These are phyloP conservation scores for Lycophotia porphyrea DNA, from an alignment of 2,888 invertebrate species.

Conservation along the genomic window DNA sequence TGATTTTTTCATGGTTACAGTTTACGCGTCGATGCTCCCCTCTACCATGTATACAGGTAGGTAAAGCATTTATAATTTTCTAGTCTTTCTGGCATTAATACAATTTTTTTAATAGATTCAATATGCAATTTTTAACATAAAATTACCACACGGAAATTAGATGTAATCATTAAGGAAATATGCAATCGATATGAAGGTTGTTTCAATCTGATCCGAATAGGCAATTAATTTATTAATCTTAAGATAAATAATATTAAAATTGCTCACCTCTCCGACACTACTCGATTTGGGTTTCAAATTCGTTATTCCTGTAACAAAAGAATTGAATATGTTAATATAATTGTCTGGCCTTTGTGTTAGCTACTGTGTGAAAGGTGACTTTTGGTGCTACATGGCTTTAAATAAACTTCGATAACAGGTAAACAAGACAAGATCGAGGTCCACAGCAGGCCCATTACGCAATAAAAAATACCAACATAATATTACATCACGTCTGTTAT, in stretches of 20 bases:
- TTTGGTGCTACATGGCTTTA: not conserved
- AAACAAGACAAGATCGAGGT: not conserved
- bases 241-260: constrained; percentile 16
- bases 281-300: constrained; percentile 59
- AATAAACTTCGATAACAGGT: not conserved
- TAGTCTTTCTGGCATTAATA: no score
- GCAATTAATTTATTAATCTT: no score
- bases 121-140: no score
- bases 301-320: constrained; percentile 64
- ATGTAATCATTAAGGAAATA: constrained; percentile 7
- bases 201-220: not conserved
- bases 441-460: not conserved
- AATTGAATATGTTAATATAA: constrained; percentile 42
- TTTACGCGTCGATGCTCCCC: no score
- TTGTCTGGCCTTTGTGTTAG: not conserved
- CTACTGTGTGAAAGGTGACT: not conserved
- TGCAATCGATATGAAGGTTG: constrained; percentile 13
- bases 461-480: not conserved
- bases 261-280: constrained; percentile 58
- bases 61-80: no score
- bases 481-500: no score
- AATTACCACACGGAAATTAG: constrained; percentile 5
- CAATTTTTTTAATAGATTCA: no score
- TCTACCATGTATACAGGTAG: no score
- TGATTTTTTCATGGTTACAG: no score